Conservation (phyloP, 2,113 vertebrate genomes). For the Triplophysa rosa region DNA sequence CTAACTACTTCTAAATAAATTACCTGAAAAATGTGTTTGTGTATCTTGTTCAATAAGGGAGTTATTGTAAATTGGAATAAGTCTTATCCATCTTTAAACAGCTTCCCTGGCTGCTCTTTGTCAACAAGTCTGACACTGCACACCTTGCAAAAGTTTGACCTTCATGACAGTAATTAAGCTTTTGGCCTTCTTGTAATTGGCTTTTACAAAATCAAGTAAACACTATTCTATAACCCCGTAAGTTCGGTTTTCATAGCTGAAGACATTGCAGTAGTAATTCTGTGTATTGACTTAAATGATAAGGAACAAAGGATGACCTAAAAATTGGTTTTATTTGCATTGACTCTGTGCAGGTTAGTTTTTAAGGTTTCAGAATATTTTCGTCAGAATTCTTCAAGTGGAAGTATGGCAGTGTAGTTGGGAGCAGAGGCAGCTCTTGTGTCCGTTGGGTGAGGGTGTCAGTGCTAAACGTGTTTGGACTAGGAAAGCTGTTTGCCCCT, state of each 20-base stretch:
- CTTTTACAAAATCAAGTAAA: conserved; percentile 10
- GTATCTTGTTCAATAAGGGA: background rate
- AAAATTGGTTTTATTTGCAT: background rate
- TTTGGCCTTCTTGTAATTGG: conserved; percentile 21
- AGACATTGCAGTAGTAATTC: background rate
- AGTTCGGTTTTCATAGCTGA: background rate
- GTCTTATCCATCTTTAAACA: conserved; percentile 8
- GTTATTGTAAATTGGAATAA: background rate
- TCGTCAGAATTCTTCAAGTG: background rate
- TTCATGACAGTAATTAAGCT: conserved; percentile 28
- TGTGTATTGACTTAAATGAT: background rate
- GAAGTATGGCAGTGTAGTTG: background rate
- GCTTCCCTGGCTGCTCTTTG: background rate
- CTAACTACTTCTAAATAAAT: background rate
- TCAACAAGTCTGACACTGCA: conserved; percentile 15
- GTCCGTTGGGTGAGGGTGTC: background rate
- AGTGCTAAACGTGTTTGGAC: background rate
- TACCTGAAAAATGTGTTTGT: background rate
- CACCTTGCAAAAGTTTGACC: conserved; percentile 7
- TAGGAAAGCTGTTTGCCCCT: background rate
- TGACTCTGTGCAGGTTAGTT: background rate
- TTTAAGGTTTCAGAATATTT: background rate
- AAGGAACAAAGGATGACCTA: background rate
- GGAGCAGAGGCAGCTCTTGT: background rate
- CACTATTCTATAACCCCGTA: background rate